Evolutionary conservation across 2,797 vertebrate genomes (phyloP), one percentile per base, ranked within the genome.

Genomic region (Podargus strigoides): DNA sequence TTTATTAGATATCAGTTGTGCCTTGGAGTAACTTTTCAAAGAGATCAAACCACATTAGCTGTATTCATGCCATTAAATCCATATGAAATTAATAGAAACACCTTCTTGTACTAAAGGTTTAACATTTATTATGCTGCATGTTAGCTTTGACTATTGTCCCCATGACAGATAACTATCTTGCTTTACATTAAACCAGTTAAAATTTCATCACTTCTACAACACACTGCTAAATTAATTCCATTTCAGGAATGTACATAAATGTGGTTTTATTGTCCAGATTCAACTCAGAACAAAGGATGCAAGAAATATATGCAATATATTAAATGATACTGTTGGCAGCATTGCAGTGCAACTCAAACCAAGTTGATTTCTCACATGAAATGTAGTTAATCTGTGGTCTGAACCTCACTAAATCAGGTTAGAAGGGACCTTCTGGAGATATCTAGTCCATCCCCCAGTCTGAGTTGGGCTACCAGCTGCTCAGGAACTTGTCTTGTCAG

Each of bases 11-110:
- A 22, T 7, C 37, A 84, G 50, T 88, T 96, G 66, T 26, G 41
- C 39, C 59, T 88, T 89, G 70, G 62, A 93, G 73, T 75, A 55
- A 76, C 36, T 89, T 95, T 91, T 91, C 79, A 56, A 87, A 88
- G 78, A 82, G 23, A 80, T 74, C 56, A 70, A 92, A 58, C 67
- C 82, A 88, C 52, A 64, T 69, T 39, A 86, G 50, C 72, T 78
- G 63, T 76, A 26, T 49, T 89, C 66, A 49, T 59, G 44, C 59
- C 64, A 59, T 80, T 75, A 85, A 77, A 88, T 67, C 52, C 46
- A 26, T 4, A n/a, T 8, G 19, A 87, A 94, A 82, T 73, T 19
- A 90, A 85, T 0, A 69, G 41, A 56, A 83, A 84, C 58, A 62
- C n/a, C 36, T 69, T 66, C 46, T 55, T 62, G 17, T 44, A 81